Conservation (phyloP, 37 sponge, comb jelly and placozoan species). For the Ianthella basta region DNA sequence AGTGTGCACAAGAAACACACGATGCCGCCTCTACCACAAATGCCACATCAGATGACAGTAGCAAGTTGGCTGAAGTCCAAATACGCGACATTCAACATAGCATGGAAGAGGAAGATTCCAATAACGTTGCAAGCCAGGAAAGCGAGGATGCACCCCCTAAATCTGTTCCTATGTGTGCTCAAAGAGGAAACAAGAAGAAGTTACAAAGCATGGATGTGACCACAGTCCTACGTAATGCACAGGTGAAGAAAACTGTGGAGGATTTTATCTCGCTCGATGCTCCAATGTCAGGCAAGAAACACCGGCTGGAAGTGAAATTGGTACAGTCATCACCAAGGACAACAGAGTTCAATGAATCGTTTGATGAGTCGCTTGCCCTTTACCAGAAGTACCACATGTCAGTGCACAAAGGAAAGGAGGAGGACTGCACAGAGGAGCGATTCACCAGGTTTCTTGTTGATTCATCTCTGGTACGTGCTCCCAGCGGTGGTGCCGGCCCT, state of each 20-base stretch:
- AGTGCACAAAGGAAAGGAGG: constrained; percentile 75
- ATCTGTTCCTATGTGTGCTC: too few relatives aligned
- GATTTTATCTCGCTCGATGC: constrained; percentile 5
- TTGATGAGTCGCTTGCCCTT: constrained; percentile 58
- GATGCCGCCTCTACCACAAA: too few relatives aligned
- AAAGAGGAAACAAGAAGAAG: too few relatives aligned
- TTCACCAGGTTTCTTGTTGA: constrained; percentile 84
- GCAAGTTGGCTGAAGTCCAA: too few relatives aligned
- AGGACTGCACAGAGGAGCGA: constrained; percentile 49
- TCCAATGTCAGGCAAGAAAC: constrained; percentile 27
- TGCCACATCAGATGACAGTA: too few relatives aligned
- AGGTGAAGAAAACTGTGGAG: constrained; percentile 38
- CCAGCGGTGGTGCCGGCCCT: constrained; percentile 44
- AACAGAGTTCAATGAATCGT: constrained; percentile 70
- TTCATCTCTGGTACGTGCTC: constrained; percentile 65
- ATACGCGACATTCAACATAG: too few relatives aligned
- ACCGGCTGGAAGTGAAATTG: constrained; percentile 63
- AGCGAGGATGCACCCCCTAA: too few relatives aligned
- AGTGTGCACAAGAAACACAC: background rate
- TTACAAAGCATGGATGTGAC: too few relatives aligned
- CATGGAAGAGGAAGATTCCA: too few relatives aligned
- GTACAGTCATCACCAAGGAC: constrained; percentile 59
- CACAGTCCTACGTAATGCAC: background rate
- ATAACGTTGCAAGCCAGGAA: too few relatives aligned
- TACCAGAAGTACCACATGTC: constrained; percentile 89